Base-by-base conservation (phyloP, 2,888 invertebrate genomes). In the Mimumesa dahlbomi region DNA sequence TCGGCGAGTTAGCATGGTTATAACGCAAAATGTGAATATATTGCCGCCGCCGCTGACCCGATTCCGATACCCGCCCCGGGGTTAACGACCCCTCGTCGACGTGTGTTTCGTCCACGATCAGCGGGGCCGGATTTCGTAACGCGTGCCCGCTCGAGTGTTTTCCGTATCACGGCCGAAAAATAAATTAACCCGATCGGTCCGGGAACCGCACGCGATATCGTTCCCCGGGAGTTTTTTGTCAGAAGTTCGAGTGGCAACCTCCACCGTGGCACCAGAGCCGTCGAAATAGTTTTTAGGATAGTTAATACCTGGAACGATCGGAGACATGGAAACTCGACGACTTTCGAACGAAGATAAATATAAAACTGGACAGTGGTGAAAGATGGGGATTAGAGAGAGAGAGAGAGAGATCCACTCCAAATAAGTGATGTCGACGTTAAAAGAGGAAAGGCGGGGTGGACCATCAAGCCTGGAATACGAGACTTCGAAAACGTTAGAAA, bases 401-500 rank as follows among this genome's bases (percentile, higher is more conserved):
- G 53, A 65, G 56, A 29, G 29, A 21, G 49, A 25, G 40, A 38
- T 22, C 38, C 40, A 16, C 34, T 48, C 31, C 50, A 64, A 64
- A 38, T 50, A 36, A 56, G 45, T 21, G 46, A 34, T 34, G n/a
- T 11, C 13, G 36, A 21, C 19, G 50, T 50, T 14, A 19, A 38
- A 50, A 29, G 18, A 9, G 19, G 19, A n/a, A 7, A 14, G 36
- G 9, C 40, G 25, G 18, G 11, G 31, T 9, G 36, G 40, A 40
- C 38, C 29, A 49, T n/a, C 31, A 25, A 56, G 43, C 29, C 25
- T 19, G 38, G 58, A 38, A 25, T 54, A 29, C 48, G 50, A 9
- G 18, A 40, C 25, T 57, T 68, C 19, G 62, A 53, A 43, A 63
- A 49, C 64, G 45, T 22, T 75, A 53, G 52, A 21, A 79, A 77